phyloP scores from a whole-genome alignment of 2,113 vertebrate genomes.

The Psophia crepitans region DNA sequence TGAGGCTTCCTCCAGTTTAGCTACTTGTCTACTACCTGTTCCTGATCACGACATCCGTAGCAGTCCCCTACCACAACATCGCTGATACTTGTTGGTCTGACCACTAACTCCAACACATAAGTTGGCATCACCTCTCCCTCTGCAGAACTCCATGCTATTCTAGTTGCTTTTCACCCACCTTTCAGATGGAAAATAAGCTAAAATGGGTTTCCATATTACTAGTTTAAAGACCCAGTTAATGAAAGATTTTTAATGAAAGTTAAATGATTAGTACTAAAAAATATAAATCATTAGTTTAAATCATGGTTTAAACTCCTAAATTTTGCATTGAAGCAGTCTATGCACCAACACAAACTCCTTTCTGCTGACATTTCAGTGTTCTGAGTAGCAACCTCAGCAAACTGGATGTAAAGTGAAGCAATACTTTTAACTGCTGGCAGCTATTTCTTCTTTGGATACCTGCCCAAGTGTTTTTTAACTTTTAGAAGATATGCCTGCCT shows the following conservation, averaged over 20 bases:
- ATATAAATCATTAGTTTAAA: not conserved
- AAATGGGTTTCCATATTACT: not conserved
- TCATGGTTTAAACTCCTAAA: not conserved
- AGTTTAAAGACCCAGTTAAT: not conserved
- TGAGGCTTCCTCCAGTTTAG: not conserved
- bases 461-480: not conserved
- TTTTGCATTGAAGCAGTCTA: not conserved
- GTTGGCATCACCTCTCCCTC: not conserved
- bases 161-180: not conserved
- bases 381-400: not conserved
- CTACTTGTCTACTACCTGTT: not conserved
- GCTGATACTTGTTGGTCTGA: not conserved
- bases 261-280: not conserved
- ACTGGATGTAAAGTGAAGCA: not conserved
- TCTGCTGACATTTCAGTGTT: not conserved
- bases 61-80: no score
- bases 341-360: not conserved
- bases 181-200: not conserved
- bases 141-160: not conserved
- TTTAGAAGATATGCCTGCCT: not conserved
- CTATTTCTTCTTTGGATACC: not conserved
- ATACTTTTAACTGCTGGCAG: not conserved
- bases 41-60: no score
- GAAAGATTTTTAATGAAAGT: not conserved
- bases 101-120: not conserved